phyloP scores from a whole-genome alignment of 1,140 invertebrate genomes.

The Drosophila parvula region DNA sequence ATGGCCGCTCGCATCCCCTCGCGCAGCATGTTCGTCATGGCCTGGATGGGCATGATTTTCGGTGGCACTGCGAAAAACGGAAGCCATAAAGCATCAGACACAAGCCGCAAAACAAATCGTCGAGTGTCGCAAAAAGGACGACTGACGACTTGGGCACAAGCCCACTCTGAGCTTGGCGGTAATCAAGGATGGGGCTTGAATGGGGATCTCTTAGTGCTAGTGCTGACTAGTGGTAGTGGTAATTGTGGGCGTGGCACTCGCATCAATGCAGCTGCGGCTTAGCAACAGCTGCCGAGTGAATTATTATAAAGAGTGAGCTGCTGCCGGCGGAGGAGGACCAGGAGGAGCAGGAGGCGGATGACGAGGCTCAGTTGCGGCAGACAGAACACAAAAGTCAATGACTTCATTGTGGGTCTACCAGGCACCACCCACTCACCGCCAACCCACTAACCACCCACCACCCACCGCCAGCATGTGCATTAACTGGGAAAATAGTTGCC shows the following conservation, averaged over 20 bases:
- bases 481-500: slow-evolving; percentile 74
- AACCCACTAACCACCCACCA: not conserved
- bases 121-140: slow-evolving; percentile 49
- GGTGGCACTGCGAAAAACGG: slow-evolving; percentile 89
- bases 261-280: slow-evolving; percentile 75
- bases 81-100: slow-evolving; percentile 30
- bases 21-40: slow-evolving; percentile 90
- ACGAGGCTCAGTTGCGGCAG: slow-evolving; percentile 41
- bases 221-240: slow-evolving; percentile 25
- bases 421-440: not conserved
- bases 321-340: slow-evolving; percentile 15
- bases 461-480: slow-evolving; percentile 66
- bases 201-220: not conserved
- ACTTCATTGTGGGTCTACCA: slow-evolving; percentile 72
- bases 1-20: slow-evolving; percentile 97
- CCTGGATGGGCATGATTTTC: slow-evolving; percentile 93
- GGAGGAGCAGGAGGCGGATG: slow-evolving; percentile 7
- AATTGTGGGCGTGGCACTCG: slow-evolving; percentile 54
- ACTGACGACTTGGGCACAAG: slow-evolving; percentile 69
- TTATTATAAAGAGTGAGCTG: slow-evolving; percentile 68
- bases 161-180: slow-evolving; percentile 14
- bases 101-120: slow-evolving; percentile 29
- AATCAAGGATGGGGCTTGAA: slow-evolving; percentile 30
- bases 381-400: slow-evolving; percentile 79
- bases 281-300: slow-evolving; percentile 76